Evolutionary conservation across 2,113 vertebrate species (phyloP), one percentile per base, ranked within the genome.

Genomic region (Ceyx melanurus): DNA sequence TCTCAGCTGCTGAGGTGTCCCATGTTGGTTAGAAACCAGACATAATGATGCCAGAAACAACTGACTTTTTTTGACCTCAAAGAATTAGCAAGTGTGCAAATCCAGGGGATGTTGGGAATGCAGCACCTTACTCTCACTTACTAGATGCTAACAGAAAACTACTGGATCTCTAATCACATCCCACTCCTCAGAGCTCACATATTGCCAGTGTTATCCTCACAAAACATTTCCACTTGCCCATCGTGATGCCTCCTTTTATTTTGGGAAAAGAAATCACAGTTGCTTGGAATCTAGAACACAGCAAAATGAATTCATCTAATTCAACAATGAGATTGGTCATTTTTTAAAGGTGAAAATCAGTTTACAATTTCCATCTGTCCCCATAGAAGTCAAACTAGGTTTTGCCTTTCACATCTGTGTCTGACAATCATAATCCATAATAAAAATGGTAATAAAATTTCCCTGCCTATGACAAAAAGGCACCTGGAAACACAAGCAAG

Each of bases 261-360:
- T 83, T 7, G 10, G 40, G 68, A 84, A 90, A 86, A 81, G 35
- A 86, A 90, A 81, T 57, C 1, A 0, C 20, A n/a, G 10, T 76
- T 82, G 22, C n/a, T 79, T 87, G 77, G 15, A 93, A 88, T 76
- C 74, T 96, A 87, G 83, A 96, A 87, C 48, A 56, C 21, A 72
- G 53, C 7, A 21, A 84, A 79, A 76, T 31, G 80, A 89, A 89
- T 82, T 50, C 51, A 86, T 77, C 51, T 78, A 50, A 84, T 87
- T 92, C 86, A 78, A 46, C 78, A 73, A 46, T 29, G 13, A 75
- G 62, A 88, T 25, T 46, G 77, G 66, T 35, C 29, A 80, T 66
- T 91, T 94, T 94, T 92, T 46, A 71, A 92, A 85, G 72, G 51
- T 77, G 78, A 91, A 93, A 94, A 92, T 89, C 60, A 48, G 51